These are phyloP conservation scores for Cavia porcellus DNA, from an alignment of 2,113 vertebrate genomes.

Conservation along the genomic window DNA sequence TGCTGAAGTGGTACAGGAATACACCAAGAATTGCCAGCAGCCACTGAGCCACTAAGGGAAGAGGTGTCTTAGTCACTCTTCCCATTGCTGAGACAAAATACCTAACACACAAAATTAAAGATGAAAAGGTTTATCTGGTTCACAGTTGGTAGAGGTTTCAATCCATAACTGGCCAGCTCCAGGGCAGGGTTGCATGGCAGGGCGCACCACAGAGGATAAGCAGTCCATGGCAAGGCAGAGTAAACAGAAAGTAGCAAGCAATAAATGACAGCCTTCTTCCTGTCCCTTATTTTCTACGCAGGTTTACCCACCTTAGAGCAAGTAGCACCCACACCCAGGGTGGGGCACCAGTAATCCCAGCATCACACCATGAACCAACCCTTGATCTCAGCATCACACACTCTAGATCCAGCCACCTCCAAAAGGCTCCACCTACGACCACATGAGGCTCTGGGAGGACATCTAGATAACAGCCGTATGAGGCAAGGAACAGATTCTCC, in stretches of 20 bases:
- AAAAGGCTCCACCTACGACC: neutral
- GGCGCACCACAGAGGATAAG: neutral
- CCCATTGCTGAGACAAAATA: neutral
- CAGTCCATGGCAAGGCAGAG: neutral
- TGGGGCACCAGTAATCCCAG: neutral
- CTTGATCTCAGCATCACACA: neutral
- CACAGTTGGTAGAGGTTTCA: neutral
- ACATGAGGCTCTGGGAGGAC: neutral
- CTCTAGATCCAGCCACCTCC: neutral
- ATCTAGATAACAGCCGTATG: neutral
- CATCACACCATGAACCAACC: neutral
- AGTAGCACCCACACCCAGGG: neutral
- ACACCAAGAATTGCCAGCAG: neutral
- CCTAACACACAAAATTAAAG: neutral
- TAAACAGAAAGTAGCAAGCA: neutral
- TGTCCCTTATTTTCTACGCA: neutral
- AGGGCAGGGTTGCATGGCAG: neutral
- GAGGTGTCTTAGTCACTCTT: neutral
- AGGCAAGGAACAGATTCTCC: neutral
- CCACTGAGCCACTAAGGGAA: neutral
- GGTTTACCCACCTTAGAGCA: neutral
- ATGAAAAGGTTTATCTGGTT: neutral
- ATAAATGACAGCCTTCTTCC: neutral
- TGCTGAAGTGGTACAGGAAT: neutral
- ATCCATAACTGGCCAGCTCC: neutral